Evolutionary conservation across 1,140 invertebrate species (phyloP).

Genomic region (Hirudo medicinalis): DNA sequence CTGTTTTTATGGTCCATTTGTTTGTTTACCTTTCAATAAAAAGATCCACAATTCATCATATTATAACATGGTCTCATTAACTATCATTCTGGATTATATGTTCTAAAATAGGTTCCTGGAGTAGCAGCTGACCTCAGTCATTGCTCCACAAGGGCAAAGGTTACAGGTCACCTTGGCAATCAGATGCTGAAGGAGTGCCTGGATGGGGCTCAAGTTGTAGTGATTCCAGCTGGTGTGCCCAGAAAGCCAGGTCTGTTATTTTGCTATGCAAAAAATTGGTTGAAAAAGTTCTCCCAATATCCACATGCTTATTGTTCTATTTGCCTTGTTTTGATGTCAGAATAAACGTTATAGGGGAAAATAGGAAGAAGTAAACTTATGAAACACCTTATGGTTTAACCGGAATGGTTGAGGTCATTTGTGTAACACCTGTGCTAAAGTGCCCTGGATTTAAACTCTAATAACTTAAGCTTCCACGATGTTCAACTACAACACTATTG

Average conservation of each 20-base stretch:
- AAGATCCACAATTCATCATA: neutral
- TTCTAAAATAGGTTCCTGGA: constrained; percentile 49
- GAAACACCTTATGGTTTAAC: too few species aligned
- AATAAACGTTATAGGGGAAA: too few species aligned
- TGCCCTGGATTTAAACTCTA: too few species aligned
- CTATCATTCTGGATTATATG: neutral
- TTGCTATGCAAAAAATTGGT: neutral
- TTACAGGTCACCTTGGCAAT: constrained; percentile 63
- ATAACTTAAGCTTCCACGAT: too few species aligned
- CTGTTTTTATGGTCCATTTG: too few species aligned
- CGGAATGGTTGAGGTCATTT: too few species aligned
- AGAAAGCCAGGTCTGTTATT: constrained; percentile 82
- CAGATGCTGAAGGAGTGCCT: constrained; percentile 60
- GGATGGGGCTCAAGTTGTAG: constrained; percentile 63
- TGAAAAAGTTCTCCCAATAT: neutral
- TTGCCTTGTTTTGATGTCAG: too few species aligned
- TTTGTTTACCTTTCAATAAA: too few species aligned
- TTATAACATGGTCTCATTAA: neutral
- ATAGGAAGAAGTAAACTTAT: too few species aligned
- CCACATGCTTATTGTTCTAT: neutral
- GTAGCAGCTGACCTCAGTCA: constrained; percentile 95
- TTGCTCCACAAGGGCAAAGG: constrained; percentile 73
- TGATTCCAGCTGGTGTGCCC: constrained; percentile 93
- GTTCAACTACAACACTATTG: too few species aligned
- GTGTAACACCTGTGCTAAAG: too few species aligned